Evolutionary conservation across 1,140 invertebrate genomes (phyloP).

Genomic region (Lepidurus apus): DNA sequence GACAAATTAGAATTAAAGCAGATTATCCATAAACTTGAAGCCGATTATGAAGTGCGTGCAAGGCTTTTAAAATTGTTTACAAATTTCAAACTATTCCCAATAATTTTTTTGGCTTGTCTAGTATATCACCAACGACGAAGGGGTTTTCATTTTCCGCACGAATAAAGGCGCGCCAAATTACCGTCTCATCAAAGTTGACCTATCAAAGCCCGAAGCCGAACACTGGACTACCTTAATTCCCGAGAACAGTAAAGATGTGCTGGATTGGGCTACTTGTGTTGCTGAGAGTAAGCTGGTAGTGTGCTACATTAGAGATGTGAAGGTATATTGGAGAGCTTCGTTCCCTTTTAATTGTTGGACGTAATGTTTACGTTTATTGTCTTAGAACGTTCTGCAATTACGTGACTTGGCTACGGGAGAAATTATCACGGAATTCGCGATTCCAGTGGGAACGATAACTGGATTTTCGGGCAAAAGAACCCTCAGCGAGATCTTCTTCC

Average conservation of each 20-base stretch:
- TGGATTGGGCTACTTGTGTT: conserved; percentile 81
- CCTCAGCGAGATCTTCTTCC: conserved; percentile 85
- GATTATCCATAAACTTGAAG: conserved; percentile 84
- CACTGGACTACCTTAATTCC: conserved; percentile 79
- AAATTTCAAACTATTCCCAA: neutral
- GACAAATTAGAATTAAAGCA: conserved; percentile 62
- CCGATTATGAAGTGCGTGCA: conserved; percentile 76
- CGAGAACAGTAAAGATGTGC: conserved; percentile 78
- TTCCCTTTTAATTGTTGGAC: neutral
- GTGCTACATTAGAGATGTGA: conserved; percentile 91
- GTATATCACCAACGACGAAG: conserved; percentile 86
- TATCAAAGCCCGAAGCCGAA: conserved; percentile 66
- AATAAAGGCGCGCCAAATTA: conserved; percentile 92
- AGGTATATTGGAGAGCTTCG: conserved; percentile 53
- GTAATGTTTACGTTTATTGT: conserved; percentile 38
- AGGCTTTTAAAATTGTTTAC: conserved; percentile 9
- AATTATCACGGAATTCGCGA: conserved; percentile 62
- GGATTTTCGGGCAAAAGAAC: conserved; percentile 78
- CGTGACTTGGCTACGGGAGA: conserved; percentile 69
- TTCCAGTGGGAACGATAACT: conserved; percentile 80
- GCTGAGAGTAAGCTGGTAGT: conserved; percentile 80
- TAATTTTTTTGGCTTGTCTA: conserved; percentile 44
- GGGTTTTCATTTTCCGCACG: conserved; percentile 79
- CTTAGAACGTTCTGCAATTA: conserved; percentile 76
- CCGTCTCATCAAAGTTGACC: conserved; percentile 79